A percentile compares a stretch with the other conserved stretches of the same genome.
These are phyloP conservation scores for Aurelia aurita DNA, from an alignment of 30 jellyfish, hydroid and myxozoan species.

Conservation along the genomic window DNA sequence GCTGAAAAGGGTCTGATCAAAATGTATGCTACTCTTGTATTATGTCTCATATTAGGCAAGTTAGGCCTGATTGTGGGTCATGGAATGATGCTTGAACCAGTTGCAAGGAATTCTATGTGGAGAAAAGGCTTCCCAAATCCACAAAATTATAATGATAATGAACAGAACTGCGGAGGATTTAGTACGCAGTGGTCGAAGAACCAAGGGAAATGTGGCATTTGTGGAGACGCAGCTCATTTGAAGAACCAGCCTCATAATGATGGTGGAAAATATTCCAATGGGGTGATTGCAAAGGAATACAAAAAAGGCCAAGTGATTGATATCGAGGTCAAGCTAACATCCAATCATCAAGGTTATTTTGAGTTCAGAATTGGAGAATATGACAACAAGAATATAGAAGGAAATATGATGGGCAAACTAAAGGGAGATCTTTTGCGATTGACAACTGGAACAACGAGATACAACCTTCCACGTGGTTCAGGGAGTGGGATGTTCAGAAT, in stretches of 20 bases:
- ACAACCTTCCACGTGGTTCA: conserved; percentile 70
- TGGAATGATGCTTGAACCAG: conserved; percentile 80
- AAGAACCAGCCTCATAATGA: conserved; percentile 55
- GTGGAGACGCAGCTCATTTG: conserved; percentile 88
- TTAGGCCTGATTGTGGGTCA: conserved; percentile 45
- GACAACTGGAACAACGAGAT: conserved; percentile 86
- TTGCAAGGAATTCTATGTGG: conserved; percentile 93
- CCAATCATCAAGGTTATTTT: conserved; percentile 86
- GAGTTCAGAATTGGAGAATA: conserved; percentile 82
- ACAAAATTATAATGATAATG: conserved; percentile 83
- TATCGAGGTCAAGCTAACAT: conserved; percentile 73
- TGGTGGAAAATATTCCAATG: conserved; percentile 84
- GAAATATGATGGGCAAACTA: conserved; percentile 72
- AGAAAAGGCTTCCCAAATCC: conserved; percentile 85
- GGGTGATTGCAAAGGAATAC: conserved; percentile 75
- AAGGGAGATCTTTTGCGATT: conserved; percentile 65
- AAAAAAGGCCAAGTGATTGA: conserved; percentile 83
- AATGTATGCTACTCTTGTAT: background rate
- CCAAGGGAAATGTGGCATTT: conserved; percentile 91
- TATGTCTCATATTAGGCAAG: background rate
- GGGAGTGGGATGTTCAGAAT: conserved; percentile 63
- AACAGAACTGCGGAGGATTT: conserved; percentile 88
- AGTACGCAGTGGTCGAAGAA: conserved; percentile 67
- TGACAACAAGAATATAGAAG: conserved; percentile 38
- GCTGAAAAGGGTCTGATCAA: background rate